Evolutionary conservation across 2,888 invertebrate species (phyloP).

Genomic region (Epinotia ramella): DNA sequence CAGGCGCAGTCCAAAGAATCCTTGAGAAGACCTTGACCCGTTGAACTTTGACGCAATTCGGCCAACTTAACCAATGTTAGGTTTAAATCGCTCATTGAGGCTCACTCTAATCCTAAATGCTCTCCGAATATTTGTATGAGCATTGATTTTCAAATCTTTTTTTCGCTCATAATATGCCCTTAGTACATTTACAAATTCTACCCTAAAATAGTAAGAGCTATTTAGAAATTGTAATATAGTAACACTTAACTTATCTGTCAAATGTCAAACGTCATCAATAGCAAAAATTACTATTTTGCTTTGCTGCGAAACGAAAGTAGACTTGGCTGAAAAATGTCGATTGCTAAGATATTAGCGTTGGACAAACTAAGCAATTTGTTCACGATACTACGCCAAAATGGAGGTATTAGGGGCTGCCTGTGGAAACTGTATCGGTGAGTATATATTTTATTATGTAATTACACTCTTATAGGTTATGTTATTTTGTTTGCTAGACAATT

Average conservation of each 20-base stretch:
- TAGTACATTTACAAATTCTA: too few species aligned
- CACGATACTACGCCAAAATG: slow-evolving; percentile 89
- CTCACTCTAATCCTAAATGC: too few species aligned
- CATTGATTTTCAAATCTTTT: too few species aligned
- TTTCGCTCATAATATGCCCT: too few species aligned
- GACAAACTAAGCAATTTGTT: slow-evolving; percentile 88
- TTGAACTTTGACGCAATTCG: too few species aligned
- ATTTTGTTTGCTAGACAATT: slow-evolving; percentile 25
- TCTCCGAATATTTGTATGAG: too few species aligned
- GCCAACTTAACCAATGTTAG: too few species aligned
- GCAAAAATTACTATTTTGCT: slow-evolving; percentile 38
- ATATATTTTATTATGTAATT: slow-evolving; percentile 72
- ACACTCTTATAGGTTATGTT: slow-evolving; percentile 45
- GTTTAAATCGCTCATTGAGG: too few species aligned
- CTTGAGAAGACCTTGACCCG: too few species aligned
- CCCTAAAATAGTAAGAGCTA: too few species aligned
- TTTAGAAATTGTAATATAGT: background rate
- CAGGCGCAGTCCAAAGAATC: too few species aligned
- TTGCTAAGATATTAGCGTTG: slow-evolving; percentile 89
- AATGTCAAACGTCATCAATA: slow-evolving; percentile 37
- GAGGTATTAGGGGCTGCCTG: slow-evolving; percentile 88
- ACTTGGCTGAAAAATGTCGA: slow-evolving; percentile 66
- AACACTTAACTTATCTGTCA: slow-evolving; percentile 18
- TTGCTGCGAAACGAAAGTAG: slow-evolving; percentile 29
- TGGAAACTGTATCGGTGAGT: slow-evolving; percentile 90